Conservation (phyloP, 2,888 invertebrate species). For the Cerastis leucographa region DNA sequence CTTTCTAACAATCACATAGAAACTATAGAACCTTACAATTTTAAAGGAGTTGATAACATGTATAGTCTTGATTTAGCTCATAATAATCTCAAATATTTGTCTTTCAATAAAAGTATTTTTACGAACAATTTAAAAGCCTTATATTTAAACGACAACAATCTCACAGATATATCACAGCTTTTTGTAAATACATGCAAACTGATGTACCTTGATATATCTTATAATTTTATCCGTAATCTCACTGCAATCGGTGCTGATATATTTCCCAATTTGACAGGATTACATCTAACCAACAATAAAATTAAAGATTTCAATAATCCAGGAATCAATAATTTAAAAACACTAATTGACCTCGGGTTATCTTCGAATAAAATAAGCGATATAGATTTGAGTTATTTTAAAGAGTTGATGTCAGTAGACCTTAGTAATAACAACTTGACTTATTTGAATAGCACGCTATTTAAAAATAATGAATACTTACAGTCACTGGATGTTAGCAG, state of each 20-base stretch:
- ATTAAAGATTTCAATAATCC: constrained; percentile 79
- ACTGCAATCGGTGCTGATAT: constrained; percentile 63
- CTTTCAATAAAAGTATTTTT: constrained; percentile 70
- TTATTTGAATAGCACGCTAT: constrained; percentile 74
- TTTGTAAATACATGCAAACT: constrained; percentile 71
- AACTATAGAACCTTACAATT: constrained; percentile 77
- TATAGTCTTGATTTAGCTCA: constrained; percentile 82
- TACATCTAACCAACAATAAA: constrained; percentile 78
- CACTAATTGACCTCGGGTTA: constrained; percentile 77
- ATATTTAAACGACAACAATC: constrained; percentile 79
- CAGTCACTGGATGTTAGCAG: constrained; percentile 80
- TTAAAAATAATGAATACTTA: constrained; percentile 75
- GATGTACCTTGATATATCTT: constrained; percentile 77
- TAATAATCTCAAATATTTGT: constrained; percentile 75
- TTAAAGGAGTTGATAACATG: constrained; percentile 78
- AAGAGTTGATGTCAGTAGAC: constrained; percentile 76
- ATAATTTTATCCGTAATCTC: constrained; percentile 75
- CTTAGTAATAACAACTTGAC: constrained; percentile 77
- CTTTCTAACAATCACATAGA: constrained; percentile 80
- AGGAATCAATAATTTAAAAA: constrained; percentile 73
- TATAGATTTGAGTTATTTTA: constrained; percentile 79
- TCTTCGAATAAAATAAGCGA: constrained; percentile 76
- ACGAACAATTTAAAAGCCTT: constrained; percentile 76
- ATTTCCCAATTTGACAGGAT: constrained; percentile 74
- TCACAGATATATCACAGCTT: constrained; percentile 70